Evolutionary conservation across 2,888 invertebrate species (phyloP).

Genomic region (Cheilosia scutellata): DNA sequence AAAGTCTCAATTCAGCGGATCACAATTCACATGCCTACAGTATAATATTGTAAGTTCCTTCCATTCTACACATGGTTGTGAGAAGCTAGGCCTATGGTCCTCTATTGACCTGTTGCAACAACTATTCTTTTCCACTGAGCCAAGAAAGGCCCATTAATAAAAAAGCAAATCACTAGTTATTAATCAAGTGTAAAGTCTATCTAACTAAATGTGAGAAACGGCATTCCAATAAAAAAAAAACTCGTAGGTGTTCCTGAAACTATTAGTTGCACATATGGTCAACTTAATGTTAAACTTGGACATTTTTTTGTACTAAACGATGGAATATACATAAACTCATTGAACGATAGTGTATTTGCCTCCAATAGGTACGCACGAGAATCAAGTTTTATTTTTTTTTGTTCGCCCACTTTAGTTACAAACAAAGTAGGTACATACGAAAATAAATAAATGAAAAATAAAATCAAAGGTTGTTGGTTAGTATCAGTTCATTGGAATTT

Average conservation of each 20-base stretch:
- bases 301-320: slow-evolving; percentile 6
- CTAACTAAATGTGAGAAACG: slow-evolving; percentile 9
- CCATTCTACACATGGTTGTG: too few relatives aligned
- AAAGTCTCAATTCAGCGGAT: too few relatives aligned
- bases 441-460: slow-evolving; percentile 12
- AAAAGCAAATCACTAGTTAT: too few relatives aligned
- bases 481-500: slow-evolving; percentile 18
- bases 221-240: slow-evolving; percentile 31
- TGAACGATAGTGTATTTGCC: slow-evolving; percentile 8
- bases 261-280: slow-evolving; percentile 54
- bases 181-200: background rate
- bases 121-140: too few relatives aligned
- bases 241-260: slow-evolving; percentile 39
- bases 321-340: background rate
- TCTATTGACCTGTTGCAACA: too few relatives aligned
- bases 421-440: slow-evolving; percentile 38
- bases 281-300: slow-evolving; percentile 32
- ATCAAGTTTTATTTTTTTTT: slow-evolving; percentile 29
- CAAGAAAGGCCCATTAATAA: too few relatives aligned
- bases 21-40: too few relatives aligned
- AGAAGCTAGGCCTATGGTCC: too few relatives aligned
- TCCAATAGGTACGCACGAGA: slow-evolving; percentile 26
- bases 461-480: slow-evolving; percentile 17
- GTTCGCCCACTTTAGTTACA: slow-evolving; percentile 58
- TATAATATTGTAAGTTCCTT: too few relatives aligned